Percentiles rank a stretch among this genome's conserved stretches.
phyloP scores from a whole-genome alignment of 1,140 invertebrate species.

The Drosophila sechellia region DNA sequence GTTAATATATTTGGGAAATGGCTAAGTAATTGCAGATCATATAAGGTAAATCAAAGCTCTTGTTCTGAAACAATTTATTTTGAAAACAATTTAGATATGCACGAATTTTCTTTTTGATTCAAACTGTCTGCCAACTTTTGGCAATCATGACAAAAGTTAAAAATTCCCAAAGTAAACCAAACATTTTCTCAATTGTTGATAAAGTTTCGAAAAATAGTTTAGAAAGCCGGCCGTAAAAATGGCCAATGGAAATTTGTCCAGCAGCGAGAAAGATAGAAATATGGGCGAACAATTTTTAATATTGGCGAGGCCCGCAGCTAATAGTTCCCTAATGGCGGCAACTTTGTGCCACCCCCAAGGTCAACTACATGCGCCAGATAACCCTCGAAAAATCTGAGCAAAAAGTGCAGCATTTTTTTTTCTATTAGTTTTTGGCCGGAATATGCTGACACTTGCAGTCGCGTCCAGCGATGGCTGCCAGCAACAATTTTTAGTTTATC shows the following conservation, averaged over 20 bases:
- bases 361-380: slow-evolving; percentile 77
- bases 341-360: slow-evolving; percentile 60
- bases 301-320: slow-evolving; percentile 50
- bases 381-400: slow-evolving; percentile 52
- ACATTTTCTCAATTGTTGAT: slow-evolving; percentile 5
- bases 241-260: not conserved
- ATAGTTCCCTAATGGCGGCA: slow-evolving; percentile 69
- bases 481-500: slow-evolving; percentile 81
- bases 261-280: slow-evolving; percentile 1
- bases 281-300: slow-evolving; percentile 36
- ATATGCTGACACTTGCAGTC: slow-evolving; percentile 56
- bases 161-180: slow-evolving; percentile 1
- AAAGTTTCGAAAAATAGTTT: slow-evolving; percentile 36
- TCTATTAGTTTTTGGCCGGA: slow-evolving; percentile 13
- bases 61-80: too few species aligned
- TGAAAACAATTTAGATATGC: too few species aligned
- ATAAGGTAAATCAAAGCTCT: too few species aligned
- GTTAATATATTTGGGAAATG: too few species aligned
- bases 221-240: not conserved
- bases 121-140: slow-evolving; percentile 3
- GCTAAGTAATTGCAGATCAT: too few species aligned
- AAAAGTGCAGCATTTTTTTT: slow-evolving; percentile 43
- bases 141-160: slow-evolving; percentile 1
- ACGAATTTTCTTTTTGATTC: not conserved
- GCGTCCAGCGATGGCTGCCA: slow-evolving; percentile 59